phyloP scores from a whole-genome alignment of 2,888 invertebrate genomes.

The Eristalis pertinax region DNA sequence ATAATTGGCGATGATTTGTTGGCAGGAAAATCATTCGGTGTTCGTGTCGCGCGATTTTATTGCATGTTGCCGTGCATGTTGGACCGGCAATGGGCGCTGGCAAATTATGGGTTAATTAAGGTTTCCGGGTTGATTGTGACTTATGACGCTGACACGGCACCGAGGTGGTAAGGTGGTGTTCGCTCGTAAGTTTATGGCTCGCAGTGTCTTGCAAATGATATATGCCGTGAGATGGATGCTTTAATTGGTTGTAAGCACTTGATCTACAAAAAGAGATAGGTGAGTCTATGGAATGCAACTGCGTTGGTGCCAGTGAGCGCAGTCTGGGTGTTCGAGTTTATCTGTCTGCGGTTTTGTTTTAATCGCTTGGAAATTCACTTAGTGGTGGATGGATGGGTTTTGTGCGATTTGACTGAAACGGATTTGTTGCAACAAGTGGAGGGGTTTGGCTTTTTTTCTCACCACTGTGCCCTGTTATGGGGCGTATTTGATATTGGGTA shows the following conservation, averaged over 20 bases:
- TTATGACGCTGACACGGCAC: slow-evolving; percentile 46
- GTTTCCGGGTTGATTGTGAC: slow-evolving; percentile 69
- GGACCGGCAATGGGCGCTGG: slow-evolving; percentile 48
- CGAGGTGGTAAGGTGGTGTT: slow-evolving; percentile 3
- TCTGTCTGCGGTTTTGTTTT: neutral
- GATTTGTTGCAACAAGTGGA: too few species aligned
- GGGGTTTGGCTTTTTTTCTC: too few species aligned
- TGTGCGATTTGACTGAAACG: neutral
- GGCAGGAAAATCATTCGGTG: slow-evolving; percentile 38
- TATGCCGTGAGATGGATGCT: slow-evolving; percentile 1
- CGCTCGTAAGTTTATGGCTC: neutral
- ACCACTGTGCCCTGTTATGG: too few species aligned
- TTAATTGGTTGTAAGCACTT: slow-evolving; percentile 46
- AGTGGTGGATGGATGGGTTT: neutral
- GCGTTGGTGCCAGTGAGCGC: neutral
- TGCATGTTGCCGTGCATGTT: slow-evolving; percentile 63
- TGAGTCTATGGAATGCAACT: neutral
- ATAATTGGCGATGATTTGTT: slow-evolving; percentile 66
- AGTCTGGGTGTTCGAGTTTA: neutral
- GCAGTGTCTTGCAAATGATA: neutral
- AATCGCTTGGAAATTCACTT: neutral
- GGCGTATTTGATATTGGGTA: too few species aligned
- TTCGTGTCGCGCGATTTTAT: slow-evolving; percentile 62
- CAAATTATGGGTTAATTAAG: slow-evolving; percentile 66
- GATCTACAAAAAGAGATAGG: slow-evolving; percentile 15